phyloP scores from a whole-genome alignment of 2,888 invertebrate genomes.

The Mimumesa dahlbomi region DNA sequence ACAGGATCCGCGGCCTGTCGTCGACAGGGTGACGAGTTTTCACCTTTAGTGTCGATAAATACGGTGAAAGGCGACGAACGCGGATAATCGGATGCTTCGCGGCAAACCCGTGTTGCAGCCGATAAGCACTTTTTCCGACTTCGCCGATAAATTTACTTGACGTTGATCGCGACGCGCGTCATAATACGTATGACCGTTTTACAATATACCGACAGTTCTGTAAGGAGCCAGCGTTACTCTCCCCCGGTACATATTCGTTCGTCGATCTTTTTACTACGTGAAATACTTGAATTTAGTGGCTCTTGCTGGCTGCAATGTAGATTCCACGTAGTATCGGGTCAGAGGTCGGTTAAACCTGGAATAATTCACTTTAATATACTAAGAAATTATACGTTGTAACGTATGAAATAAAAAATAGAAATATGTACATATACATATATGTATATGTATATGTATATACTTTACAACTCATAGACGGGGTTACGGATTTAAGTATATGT shows the following conservation, averaged over 20 bases:
- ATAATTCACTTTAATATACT: no score
- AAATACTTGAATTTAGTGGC: constrained; percentile 13
- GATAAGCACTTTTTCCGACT: constrained; percentile 50
- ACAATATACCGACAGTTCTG: constrained; percentile 23
- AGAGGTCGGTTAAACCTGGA: no score
- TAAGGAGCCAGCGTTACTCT: background rate
- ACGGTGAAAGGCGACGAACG: constrained; percentile 57
- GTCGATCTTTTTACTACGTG: no score
- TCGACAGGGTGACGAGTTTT: constrained; percentile 61
- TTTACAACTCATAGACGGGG: no score
- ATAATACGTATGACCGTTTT: constrained; percentile 47
- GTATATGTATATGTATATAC: no score
- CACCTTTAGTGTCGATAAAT: constrained; percentile 62
- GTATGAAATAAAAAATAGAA: no score
- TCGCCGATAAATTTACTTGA: constrained; percentile 57
- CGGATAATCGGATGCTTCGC: constrained; percentile 2
- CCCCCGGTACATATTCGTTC: background rate
- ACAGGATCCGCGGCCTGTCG: constrained; percentile 47
- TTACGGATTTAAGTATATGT: no score
- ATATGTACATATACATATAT: no score
- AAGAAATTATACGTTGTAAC: no score
- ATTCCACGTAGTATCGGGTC: no score
- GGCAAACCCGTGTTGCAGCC: constrained; percentile 2
- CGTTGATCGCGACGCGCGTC: constrained; percentile 51
- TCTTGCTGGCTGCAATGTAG: no score